Conservation (phyloP, 1,140 invertebrate genomes). For the Ctenoplectra terminalis region DNA sequence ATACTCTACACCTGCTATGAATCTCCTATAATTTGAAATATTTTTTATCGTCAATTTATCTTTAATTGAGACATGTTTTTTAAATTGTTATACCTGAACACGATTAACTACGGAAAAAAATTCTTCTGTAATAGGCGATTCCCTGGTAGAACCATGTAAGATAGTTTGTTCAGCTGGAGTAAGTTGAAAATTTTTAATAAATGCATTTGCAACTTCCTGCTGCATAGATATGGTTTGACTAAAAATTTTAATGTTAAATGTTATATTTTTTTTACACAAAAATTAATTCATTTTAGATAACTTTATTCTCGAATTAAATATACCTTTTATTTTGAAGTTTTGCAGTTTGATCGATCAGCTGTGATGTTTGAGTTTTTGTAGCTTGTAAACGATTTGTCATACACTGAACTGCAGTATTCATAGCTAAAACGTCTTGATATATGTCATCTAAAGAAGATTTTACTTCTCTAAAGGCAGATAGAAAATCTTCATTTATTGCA, state of each 20-base stretch:
- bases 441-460: slow-evolving; percentile 93
- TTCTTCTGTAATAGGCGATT: slow-evolving; percentile 89
- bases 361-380: slow-evolving; percentile 94
- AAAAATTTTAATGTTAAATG: slow-evolving; percentile 33
- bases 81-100: slow-evolving; percentile 83
- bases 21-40: slow-evolving; percentile 82
- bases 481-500: slow-evolving; percentile 92
- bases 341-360: slow-evolving; percentile 94
- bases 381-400: slow-evolving; percentile 93
- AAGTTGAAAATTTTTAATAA: slow-evolving; percentile 93
- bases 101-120: slow-evolving; percentile 91
- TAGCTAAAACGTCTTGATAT: slow-evolving; percentile 90
- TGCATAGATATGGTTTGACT: slow-evolving; percentile 92
- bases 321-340: slow-evolving; percentile 92
- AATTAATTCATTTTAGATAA: neutral
- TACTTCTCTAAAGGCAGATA: slow-evolving; percentile 92
- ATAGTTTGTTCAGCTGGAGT: slow-evolving; percentile 89
- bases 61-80: neutral
- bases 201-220: slow-evolving; percentile 90
- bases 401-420: slow-evolving; percentile 92
- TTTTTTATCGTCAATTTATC: neutral
- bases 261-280: neutral
- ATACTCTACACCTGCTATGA: slow-evolving; percentile 88
- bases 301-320: slow-evolving; percentile 13
- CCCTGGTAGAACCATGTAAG: slow-evolving; percentile 88